Conservation (phyloP, 2,797 vertebrate genomes). For the Astyanax mexicanus region DNA sequence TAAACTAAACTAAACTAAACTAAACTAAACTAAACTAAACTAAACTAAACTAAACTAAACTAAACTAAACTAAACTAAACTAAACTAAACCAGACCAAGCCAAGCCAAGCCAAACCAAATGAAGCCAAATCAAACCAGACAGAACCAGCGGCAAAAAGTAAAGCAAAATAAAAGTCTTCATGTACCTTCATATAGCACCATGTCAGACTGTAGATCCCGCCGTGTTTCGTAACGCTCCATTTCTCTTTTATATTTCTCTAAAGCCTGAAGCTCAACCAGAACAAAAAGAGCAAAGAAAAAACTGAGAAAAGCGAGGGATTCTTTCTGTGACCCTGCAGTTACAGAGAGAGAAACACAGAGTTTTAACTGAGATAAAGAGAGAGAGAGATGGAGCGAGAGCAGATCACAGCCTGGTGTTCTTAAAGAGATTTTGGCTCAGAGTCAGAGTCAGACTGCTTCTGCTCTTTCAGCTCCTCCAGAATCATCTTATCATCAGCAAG, state of each 20-base stretch:
- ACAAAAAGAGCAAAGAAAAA: no score
- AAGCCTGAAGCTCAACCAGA: background rate
- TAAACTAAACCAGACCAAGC: no score
- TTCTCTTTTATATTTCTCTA: background rate
- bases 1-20: no score
- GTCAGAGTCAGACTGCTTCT: conserved; percentile 1
- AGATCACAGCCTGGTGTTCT: background rate
- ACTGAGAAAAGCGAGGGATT: no score
- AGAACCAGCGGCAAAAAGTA: no score
- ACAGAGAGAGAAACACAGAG: background rate
- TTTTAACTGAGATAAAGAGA: conserved; percentile 8
- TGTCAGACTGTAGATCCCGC: background rate
- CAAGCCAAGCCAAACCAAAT: no score
- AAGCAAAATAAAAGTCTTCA: background rate
- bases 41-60: no score
- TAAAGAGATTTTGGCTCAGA: background rate
- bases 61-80: no score
- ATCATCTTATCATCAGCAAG: conserved; percentile 2
- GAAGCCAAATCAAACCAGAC: no score
- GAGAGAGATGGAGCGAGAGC: background rate
- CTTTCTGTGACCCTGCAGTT: background rate
- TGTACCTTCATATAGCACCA: background rate
- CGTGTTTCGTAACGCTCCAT: background rate
- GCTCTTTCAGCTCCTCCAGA: background rate
- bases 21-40: no score